Evolutionary conservation across 2,113 vertebrate species (phyloP), one percentile per base, ranked within the genome.

Genomic region (Gasterosteus nipponicus): DNA sequence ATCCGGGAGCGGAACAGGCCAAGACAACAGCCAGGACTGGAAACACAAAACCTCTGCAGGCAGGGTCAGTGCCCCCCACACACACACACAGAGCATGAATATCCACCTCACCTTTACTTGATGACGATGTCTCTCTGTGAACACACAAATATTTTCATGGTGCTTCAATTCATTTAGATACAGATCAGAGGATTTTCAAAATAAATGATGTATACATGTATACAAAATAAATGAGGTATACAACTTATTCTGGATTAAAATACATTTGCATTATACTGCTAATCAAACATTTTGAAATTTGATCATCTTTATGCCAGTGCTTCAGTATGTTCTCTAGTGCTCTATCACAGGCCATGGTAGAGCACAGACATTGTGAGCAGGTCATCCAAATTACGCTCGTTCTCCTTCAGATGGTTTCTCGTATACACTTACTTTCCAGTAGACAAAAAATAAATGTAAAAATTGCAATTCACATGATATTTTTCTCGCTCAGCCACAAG

Each of bases 31-130:
- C 41, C 61, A 80, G 73, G 69, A 73, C 73, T 65, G 22, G 0
- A 69, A 67, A 77, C 73, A 86, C 58, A 83, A 79, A 83, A 84
- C 85, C 78, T 84, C 84, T 91, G 83, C 78, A 86, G 88, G 83
- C 83, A 16, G 85, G 83, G 87, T 87, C 89, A 86, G 46, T 82
- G 49, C 8, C 29, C 49, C 73, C 53, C 56, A 62, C 78, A 47
- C 53, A 42, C 39, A 64, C 44, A 62, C 42, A 73, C 51, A 59
- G 31, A 80, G 29, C 14, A 67, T 75, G 39, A 74, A 69, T 66
- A 80, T 74, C 77, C 86, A 77, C 85, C 79, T 85, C 69, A 77
- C 85, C 79, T 85, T 66, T 76, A 62, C 54, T 79, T 74, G 18
- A 69, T 76, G 62, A 69, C 42, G 31, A 72, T 68, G 29, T 73